These are phyloP conservation scores for Scomber japonicus DNA, from an alignment of 2,113 vertebrate genomes.

Conservation along the genomic window DNA sequence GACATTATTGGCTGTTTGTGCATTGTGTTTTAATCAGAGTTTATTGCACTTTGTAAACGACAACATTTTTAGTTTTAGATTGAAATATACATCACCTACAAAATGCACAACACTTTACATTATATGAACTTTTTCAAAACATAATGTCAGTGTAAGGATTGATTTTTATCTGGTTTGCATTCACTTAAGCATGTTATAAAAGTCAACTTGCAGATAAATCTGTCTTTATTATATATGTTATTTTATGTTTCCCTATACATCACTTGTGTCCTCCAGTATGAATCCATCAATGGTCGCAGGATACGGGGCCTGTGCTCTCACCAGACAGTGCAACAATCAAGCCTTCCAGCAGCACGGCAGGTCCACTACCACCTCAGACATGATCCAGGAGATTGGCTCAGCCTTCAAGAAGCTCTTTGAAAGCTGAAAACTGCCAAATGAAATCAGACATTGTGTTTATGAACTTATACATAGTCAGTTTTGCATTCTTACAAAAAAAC, in stretches of 20 bases:
- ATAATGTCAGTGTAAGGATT: neutral
- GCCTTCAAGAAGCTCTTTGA: constrained; percentile 95
- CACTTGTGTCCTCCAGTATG: constrained; percentile 59
- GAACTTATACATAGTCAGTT: constrained; percentile 5
- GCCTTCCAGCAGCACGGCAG: constrained; percentile 93
- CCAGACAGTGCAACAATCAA: constrained; percentile 92
- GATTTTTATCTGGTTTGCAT: neutral
- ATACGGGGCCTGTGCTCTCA: constrained; percentile 92
- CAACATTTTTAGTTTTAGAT: neutral
- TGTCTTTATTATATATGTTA: neutral
- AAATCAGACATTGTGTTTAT: neutral
- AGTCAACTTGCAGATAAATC: too few relatives aligned
- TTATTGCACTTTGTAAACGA: neutral
- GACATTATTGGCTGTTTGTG: neutral
- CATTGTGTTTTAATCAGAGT: neutral
- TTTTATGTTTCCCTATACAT: neutral
- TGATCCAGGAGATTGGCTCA: constrained; percentile 93
- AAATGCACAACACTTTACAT: neutral
- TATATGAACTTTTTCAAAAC: neutral
- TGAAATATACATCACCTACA: neutral
- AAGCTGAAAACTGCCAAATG: constrained; percentile 80
- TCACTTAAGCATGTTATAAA: too few relatives aligned
- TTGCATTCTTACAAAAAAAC: neutral
- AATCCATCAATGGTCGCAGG: constrained; percentile 94
- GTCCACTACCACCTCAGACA: constrained; percentile 93